Evolutionary conservation across 1,140 invertebrate genomes (phyloP).

Genomic region (Lordiphosa stackelbergi): DNA sequence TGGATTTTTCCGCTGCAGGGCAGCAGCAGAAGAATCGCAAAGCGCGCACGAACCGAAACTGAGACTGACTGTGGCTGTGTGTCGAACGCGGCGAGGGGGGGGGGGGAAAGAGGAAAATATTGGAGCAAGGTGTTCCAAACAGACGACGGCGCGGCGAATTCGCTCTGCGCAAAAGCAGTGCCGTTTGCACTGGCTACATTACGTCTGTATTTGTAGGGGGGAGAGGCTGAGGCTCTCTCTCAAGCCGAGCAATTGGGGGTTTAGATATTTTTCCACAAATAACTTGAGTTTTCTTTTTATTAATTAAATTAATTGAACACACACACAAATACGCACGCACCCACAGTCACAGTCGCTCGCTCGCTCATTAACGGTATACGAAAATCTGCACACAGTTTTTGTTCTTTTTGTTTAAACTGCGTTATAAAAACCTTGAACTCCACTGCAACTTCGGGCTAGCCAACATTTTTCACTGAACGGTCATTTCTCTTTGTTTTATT

Average conservation of each 20-base stretch:
- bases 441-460: slow-evolving; percentile 26
- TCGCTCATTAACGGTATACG: slow-evolving; percentile 25
- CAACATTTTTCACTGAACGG: slow-evolving; percentile 31
- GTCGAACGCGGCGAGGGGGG: slow-evolving; percentile 20
- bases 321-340: slow-evolving; percentile 11
- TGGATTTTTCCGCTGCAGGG: slow-evolving; percentile 57
- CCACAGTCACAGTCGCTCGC: slow-evolving; percentile 21
- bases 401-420: slow-evolving; percentile 33
- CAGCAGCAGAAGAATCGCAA: slow-evolving; percentile 55
- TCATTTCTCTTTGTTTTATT: slow-evolving; percentile 45
- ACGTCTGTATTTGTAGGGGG: slow-evolving; percentile 41
- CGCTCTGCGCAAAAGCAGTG: slow-evolving; percentile 64
- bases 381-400: slow-evolving; percentile 52
- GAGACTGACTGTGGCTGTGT: slow-evolving; percentile 42
- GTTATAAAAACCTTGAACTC: slow-evolving; percentile 49
- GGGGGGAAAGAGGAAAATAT: slow-evolving; percentile 42
- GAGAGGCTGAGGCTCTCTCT: slow-evolving; percentile 21
- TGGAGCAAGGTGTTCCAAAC: slow-evolving; percentile 74
- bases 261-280: slow-evolving; percentile 69
- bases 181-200: slow-evolving; percentile 44
- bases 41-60: slow-evolving; percentile 66
- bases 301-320: slow-evolving; percentile 37
- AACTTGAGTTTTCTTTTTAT: slow-evolving; percentile 55
- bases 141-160: slow-evolving; percentile 53
- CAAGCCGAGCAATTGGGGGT: slow-evolving; percentile 66